Base-by-base conservation (phyloP, 2,888 invertebrate genomes). In the Bedellia somnulentella region DNA sequence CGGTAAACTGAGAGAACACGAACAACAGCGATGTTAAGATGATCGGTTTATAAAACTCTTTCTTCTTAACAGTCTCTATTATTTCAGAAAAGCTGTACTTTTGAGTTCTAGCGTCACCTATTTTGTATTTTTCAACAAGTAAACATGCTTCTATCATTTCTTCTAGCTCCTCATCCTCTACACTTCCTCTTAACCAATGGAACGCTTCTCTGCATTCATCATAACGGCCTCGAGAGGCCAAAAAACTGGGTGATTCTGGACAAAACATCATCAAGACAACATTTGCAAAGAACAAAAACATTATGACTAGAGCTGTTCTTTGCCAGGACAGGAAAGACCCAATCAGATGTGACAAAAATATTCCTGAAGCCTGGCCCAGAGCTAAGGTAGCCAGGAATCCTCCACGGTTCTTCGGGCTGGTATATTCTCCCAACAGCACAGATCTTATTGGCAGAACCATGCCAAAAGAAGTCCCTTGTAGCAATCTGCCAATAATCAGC, bases 231-330 rank as follows among this genome's bases (percentile, higher is more conserved):
- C 71, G 79, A 1, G 77, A 62, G 0, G 81, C 67, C 8, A 86
- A 46, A 83, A 83, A 86, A 32, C 75, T 73, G 0, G 85, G 85
- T 4, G 84, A 79, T 55, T 87, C 86, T 0, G 82, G 82, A 1
- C 49, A 47, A 23, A 49, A 57, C 9, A 57, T 44, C 0, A 50
- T 57, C 52, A 68, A 57, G 3, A 57, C 13, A 4, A 82, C 48
- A 16, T 80, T 70, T 5, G 64, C 42, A 4, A 77, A 41, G 2
- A 78, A 67, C 12, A 79, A 55, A 12, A 53, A 39, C 1, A 63
- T 47, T 33, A 73, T 67, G 4, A 81, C 48, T 2, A 78, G 46
- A 1, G 81, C 79, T 2, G 80, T 75, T 4, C 49, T 52, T 41
- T 77, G 63, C 83, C 83, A 84, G 17, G 61, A 47, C 1, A 80